Conservation (phyloP, 2,888 invertebrate genomes). For the Lutraria lutraria region DNA sequence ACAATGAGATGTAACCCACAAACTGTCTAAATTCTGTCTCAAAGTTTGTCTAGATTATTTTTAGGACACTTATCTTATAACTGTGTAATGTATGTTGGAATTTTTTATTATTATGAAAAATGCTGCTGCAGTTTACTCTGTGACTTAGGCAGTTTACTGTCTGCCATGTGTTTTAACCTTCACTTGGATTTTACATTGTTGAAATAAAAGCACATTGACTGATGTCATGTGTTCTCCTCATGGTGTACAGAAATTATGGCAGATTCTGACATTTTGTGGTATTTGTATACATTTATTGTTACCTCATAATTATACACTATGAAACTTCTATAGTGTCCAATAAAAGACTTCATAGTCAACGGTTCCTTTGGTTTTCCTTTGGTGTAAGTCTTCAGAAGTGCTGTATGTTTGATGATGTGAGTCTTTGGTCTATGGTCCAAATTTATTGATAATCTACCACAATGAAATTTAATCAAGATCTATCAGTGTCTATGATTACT, state of each 20-base stretch:
- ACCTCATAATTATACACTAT: not conserved
- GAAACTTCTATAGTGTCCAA: not conserved
- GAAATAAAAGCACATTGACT: not conserved
- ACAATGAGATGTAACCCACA: not conserved
- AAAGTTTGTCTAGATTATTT: too few species aligned
- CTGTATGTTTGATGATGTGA: not conserved
- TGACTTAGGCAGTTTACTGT: not conserved
- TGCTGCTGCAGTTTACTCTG: not conserved
- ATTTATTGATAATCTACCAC: constrained; percentile 10
- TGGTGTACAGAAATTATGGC: not conserved
- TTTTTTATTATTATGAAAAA: not conserved
- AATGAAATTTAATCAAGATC: constrained; percentile 18
- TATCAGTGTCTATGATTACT: not conserved
- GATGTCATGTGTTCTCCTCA: not conserved
- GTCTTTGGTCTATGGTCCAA: not conserved
- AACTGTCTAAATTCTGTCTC: too few species aligned
- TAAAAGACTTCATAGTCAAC: not conserved
- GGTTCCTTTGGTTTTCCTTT: not conserved
- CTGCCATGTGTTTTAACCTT: not conserved
- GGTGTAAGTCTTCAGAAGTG: not conserved
- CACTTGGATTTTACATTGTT: not conserved
- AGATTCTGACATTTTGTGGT: not conserved
- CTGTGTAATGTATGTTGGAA: too few species aligned
- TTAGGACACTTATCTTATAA: too few species aligned
- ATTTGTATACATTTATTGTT: not conserved